Conservation (phyloP, 2,113 vertebrate genomes). For the Esox niger region DNA sequence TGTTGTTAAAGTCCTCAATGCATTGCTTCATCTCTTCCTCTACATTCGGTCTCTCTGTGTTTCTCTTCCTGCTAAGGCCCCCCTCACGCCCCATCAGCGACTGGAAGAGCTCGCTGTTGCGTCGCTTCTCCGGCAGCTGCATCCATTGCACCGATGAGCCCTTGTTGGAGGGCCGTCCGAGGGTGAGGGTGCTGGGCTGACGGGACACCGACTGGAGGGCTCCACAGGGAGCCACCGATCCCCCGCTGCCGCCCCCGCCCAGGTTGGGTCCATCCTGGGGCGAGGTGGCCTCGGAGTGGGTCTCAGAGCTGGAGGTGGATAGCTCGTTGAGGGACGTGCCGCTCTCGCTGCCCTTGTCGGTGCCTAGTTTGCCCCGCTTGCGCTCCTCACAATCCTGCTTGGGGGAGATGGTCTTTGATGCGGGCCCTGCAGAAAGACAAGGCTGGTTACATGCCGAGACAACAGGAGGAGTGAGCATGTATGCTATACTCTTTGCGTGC, state of each 20-base stretch:
- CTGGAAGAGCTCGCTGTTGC: conserved; percentile 91
- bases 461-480: too few species aligned
- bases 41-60: conserved; percentile 80
- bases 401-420: conserved; percentile 73
- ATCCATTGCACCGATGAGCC: conserved; percentile 79
- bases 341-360: conserved; percentile 86
- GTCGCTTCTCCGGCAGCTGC: conserved; percentile 81
- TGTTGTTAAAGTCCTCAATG: conserved; percentile 87
- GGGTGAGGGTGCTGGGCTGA: conserved; percentile 81
- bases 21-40: conserved; percentile 92
- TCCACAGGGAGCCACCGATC: conserved; percentile 26
- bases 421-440: conserved; percentile 67
- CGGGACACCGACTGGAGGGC: conserved; percentile 71
- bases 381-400: conserved; percentile 79
- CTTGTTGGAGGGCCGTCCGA: conserved; percentile 85
- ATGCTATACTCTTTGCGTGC: too few species aligned
- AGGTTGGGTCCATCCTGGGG: conserved; percentile 73
- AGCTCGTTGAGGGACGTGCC: conserved; percentile 85
- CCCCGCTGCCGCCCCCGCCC: conserved; percentile 38
- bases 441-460: too few species aligned
- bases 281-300: conserved; percentile 81
- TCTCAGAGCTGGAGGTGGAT: conserved; percentile 87
- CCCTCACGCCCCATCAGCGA: conserved; percentile 79
- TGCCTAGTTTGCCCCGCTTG: conserved; percentile 72
- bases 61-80: conserved; percentile 83